Evolutionary conservation across 2,113 vertebrate species (phyloP).

Genomic region (Amia ocellicauda): DNA sequence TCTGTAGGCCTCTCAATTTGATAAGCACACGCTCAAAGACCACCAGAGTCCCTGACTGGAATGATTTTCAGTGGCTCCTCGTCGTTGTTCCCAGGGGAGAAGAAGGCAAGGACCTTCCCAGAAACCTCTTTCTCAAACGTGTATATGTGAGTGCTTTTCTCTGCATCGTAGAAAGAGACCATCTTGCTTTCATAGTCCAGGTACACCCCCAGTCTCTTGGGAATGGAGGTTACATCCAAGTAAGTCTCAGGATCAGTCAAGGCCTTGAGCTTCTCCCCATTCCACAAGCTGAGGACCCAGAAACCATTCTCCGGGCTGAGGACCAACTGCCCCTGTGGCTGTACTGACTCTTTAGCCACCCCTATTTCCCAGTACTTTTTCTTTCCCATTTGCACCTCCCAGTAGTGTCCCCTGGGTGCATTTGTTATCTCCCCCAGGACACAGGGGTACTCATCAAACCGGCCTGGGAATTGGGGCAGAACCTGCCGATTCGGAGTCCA

Average conservation of each 20-base stretch:
- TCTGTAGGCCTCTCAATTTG: too few relatives aligned
- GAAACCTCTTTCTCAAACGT: background rate
- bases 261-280: background rate
- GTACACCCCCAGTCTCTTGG: background rate
- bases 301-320: background rate
- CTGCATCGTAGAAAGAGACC: background rate
- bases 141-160: background rate
- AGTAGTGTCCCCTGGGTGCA: background rate
- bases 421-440: background rate
- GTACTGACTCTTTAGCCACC: background rate
- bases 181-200: background rate
- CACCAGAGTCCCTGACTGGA: too few relatives aligned
- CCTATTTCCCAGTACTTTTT: background rate
- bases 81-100: background rate
- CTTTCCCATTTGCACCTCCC: background rate
- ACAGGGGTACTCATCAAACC: background rate
- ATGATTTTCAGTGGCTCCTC: background rate
- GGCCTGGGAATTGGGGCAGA: background rate
- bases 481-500: background rate
- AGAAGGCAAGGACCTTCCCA: background rate
- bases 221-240: background rate
- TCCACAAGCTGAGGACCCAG: slow-evolving; percentile 1
- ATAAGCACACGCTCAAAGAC: too few relatives aligned
- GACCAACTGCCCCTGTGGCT: background rate
- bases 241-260: background rate